Evolutionary conservation across 30 jellyfish, hydroid and myxozoan species (phyloP), one percentile per base, ranked within the genome.

Genomic region (Hydractinia symbiolongicarpus): DNA sequence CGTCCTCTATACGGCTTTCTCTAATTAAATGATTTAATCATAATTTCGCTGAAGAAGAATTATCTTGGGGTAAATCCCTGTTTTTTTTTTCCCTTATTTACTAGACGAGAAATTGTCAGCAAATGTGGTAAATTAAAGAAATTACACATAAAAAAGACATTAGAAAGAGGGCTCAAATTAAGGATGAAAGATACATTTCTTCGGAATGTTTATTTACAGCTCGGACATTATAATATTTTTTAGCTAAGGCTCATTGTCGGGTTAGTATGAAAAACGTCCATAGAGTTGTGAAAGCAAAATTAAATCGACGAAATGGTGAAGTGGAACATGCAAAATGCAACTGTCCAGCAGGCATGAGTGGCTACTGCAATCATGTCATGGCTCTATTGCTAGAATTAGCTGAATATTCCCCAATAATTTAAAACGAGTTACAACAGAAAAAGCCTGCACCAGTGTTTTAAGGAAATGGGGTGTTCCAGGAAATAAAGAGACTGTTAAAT

Each of bases 401-500:
- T n/a, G n/a, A n/a, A n/a, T n/a, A n/a, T n/a, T n/a, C n/a, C n/a
- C n/a, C 4, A 7, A 64, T 2, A 1, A 4, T 1, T 64, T 64
- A 0, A 1, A 4, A 0, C 4, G 4, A 0, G 70, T 72, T 1
- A 0, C 81, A 30, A 3, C 81, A 4, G 81, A 72, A 72, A 52
- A 3, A 17, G 72, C 81, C 4, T 72, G 81, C 50, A 72, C 81
- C 64, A 72, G 58, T 72, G 6, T 0, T 0, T 5, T 72, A 7
- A 72, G 81, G 4, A 72, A 72, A 16, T 72, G 81, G 81, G 64
- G 81, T 1, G 81, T 72, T 16, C 81, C 81, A 30, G 81, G 81
- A 0, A 72, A 72, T 2, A 72, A 72, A 5, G 81, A 72, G 2
- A 2, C 81, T 72, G 58, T 52, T 1, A 72, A 72, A 72, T 72